Conservation (phyloP, 2,888 invertebrate genomes). For the Lathronympha strigana region DNA sequence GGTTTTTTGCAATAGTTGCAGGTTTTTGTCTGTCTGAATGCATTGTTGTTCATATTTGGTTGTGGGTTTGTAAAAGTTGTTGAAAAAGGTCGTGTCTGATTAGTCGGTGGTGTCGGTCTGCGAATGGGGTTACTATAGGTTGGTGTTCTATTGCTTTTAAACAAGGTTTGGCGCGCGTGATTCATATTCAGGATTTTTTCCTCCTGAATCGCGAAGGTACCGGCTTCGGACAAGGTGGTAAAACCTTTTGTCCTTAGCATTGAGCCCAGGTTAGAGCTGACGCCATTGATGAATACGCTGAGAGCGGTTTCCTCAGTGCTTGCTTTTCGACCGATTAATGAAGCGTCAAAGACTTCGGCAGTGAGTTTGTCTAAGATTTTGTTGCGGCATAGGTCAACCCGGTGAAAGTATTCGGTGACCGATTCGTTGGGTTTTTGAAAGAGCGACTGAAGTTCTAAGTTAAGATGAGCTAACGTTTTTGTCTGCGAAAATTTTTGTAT, state of each 20-base stretch:
- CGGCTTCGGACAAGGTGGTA: conserved; percentile 44
- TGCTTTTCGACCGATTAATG: conserved; percentile 41
- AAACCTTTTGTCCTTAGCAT: conserved; percentile 48
- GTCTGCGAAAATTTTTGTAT: conserved; percentile 30
- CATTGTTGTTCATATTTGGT: no score
- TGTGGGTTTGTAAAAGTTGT: neutral
- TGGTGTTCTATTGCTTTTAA: conserved; percentile 1
- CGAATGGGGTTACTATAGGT: neutral
- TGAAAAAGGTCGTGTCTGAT: neutral
- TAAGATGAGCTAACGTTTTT: conserved; percentile 32
- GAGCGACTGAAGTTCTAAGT: conserved; percentile 21
- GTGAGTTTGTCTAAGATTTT: conserved; percentile 50
- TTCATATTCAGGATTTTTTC: conserved; percentile 48
- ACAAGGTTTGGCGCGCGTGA: conserved; percentile 38
- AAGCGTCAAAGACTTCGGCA: conserved; percentile 43
- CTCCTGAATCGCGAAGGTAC: conserved; percentile 48
- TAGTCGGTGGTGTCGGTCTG: neutral
- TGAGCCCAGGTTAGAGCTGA: conserved; percentile 45
- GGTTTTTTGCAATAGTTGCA: conserved; percentile 14
- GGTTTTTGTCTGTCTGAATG: neutral
- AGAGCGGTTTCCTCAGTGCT: conserved; percentile 49
- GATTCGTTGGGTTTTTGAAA: conserved; percentile 38
- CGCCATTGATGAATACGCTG: conserved; percentile 50
- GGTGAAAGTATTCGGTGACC: conserved; percentile 37
- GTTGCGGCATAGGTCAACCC: conserved; percentile 41